These are phyloP conservation scores for Mirounga angustirostris DNA, from an alignment of 2,113 vertebrate species.

Conservation along the genomic window DNA sequence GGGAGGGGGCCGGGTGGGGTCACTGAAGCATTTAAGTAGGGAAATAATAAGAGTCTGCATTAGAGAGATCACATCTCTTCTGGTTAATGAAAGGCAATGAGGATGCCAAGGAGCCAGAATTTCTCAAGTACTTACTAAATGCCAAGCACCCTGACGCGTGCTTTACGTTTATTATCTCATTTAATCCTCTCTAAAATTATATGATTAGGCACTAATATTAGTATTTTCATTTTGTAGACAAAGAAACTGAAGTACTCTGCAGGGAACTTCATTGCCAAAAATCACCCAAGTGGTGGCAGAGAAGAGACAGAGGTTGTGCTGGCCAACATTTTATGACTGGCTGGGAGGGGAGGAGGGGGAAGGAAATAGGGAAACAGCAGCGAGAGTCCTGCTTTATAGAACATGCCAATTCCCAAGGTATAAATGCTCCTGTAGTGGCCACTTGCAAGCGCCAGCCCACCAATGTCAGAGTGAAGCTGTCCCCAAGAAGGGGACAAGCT, in stretches of 20 bases:
- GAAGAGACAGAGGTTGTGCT: background rate
- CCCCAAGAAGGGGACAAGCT: background rate
- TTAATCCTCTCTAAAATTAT: background rate
- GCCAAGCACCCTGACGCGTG: background rate
- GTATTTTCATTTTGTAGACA: background rate
- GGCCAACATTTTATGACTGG: background rate
- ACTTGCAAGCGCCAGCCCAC: background rate
- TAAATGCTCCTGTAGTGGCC: background rate
- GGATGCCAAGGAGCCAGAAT: background rate
- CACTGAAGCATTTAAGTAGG: background rate
- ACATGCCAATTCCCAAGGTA: background rate
- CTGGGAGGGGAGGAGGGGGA: accelerated
- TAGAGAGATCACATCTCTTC: background rate
- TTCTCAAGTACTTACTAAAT: background rate
- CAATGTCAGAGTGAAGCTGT: background rate
- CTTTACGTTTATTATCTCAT: background rate
- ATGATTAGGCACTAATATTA: background rate
- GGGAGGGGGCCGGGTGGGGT: accelerated
- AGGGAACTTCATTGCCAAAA: background rate
- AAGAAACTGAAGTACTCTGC: background rate
- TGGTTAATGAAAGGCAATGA: background rate
- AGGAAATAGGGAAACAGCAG: background rate
- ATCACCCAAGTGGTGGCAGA: background rate
- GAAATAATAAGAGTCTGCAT: background rate
- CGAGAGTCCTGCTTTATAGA: background rate